A percentile compares a stretch with the other conserved stretches of the same genome.
Evolutionary conservation across 2,888 invertebrate species (phyloP).

Genomic region (Caenorhabditis sp.): DNA sequence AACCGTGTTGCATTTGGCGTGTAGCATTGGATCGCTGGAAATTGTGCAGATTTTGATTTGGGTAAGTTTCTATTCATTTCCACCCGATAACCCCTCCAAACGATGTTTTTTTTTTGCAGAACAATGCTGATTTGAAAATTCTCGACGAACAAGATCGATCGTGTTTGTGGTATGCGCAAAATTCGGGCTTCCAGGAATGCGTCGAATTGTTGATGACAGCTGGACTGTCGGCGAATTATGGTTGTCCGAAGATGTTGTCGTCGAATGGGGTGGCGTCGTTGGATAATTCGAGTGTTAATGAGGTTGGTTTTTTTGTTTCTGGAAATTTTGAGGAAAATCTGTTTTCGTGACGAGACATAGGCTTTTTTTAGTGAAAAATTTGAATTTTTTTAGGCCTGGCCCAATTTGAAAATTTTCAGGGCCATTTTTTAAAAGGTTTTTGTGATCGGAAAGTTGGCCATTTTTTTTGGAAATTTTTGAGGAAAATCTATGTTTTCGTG

Average conservation of each 20-base stretch:
- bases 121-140: slow-evolving; percentile 89
- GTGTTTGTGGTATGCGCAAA: slow-evolving; percentile 81
- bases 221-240: slow-evolving; percentile 42
- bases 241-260: slow-evolving; percentile 28
- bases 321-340: slow-evolving; percentile 31
- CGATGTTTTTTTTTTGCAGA: no score
- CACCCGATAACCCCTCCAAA: no score
- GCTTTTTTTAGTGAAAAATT: no score
- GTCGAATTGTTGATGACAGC: slow-evolving; percentile 41
- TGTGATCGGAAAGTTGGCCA: no score
- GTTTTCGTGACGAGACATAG: no score
- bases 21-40: slow-evolving; percentile 72
- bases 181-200: slow-evolving; percentile 54
- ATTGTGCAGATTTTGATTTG: slow-evolving; percentile 91
- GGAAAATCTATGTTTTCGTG: no score
- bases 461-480: no score
- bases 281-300: background rate
- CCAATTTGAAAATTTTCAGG: no score
- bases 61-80: no score
- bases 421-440: no score
- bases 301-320: slow-evolving; percentile 9
- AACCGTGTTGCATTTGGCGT: slow-evolving; percentile 86
- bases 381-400: background rate
- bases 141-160: slow-evolving; percentile 87
- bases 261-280: slow-evolving; percentile 3